phyloP scores from a whole-genome alignment of 2,888 invertebrate species.

The Archaeoteleia sp. region DNA sequence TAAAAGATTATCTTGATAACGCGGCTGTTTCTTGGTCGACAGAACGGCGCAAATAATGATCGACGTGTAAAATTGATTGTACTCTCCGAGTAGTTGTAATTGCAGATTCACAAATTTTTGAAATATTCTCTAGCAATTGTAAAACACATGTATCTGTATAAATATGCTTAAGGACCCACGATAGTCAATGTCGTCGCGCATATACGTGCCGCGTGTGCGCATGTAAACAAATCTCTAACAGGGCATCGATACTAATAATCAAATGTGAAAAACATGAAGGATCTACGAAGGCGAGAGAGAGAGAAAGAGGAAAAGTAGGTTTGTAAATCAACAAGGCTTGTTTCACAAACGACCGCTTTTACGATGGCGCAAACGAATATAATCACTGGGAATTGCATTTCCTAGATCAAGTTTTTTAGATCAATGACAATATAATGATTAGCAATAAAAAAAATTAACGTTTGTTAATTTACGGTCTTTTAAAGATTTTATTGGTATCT shows the following conservation, averaged over 20 bases:
- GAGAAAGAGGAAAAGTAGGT: too few species aligned
- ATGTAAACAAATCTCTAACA: constrained; percentile 5
- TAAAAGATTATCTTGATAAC: constrained; percentile 27
- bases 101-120: constrained; percentile 17
- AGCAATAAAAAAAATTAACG: too few species aligned
- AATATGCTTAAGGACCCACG: constrained; percentile 21
- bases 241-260: constrained; percentile 25
- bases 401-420: too few species aligned
- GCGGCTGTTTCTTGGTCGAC: constrained; percentile 15
- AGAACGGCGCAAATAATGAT: constrained; percentile 10
- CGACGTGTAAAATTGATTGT: constrained; percentile 30
- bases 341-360: too few species aligned
- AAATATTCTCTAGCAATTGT: constrained; percentile 16
- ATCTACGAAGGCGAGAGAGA: constrained; percentile 11
- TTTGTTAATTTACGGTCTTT: too few species aligned
- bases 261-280: constrained; percentile 13
- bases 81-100: constrained; percentile 25
- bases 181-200: constrained; percentile 27
- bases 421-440: too few species aligned
- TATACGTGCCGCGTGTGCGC: background rate
- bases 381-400: too few species aligned
- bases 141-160: constrained; percentile 28
- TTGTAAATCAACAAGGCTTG: too few species aligned
- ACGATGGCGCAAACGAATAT: too few species aligned
- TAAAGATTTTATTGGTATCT: too few species aligned